These are phyloP conservation scores for Scaeva pyrastri DNA, from an alignment of 2,888 invertebrate genomes.

Conservation along the genomic window DNA sequence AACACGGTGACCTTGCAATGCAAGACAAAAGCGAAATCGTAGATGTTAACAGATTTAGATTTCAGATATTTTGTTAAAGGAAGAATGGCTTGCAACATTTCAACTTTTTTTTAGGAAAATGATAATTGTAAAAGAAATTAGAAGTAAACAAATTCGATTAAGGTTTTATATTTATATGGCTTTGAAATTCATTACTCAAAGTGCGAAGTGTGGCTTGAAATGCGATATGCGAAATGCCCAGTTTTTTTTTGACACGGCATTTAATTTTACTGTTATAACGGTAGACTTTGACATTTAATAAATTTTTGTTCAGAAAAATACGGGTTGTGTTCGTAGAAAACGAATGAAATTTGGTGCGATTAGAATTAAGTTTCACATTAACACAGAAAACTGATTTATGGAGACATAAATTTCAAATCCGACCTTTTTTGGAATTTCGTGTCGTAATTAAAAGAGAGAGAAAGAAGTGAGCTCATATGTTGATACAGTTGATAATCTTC, in stretches of 20 bases:
- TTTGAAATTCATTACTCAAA: background rate
- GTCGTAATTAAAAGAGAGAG: no score
- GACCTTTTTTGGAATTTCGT: no score
- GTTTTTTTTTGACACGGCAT: background rate
- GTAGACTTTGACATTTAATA: background rate
- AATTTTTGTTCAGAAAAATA: background rate
- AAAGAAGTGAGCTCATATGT: no score
- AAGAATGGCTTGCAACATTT: constrained; percentile 87
- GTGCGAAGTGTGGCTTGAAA: background rate
- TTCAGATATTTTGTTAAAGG: constrained; percentile 86
- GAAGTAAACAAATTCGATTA: background rate
- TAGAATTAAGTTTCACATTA: no score
- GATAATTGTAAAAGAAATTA: background rate
- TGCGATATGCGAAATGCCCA: background rate
- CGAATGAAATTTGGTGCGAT: background rate
- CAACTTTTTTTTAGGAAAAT: background rate
- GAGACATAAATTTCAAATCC: no score
- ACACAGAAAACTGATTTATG: no score
- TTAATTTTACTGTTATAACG: constrained; percentile 29
- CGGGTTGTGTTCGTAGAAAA: background rate
- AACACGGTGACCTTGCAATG: constrained; percentile 90
- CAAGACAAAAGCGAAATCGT: constrained; percentile 90
- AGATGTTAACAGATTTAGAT: constrained; percentile 88
- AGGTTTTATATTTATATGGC: constrained; percentile 1
- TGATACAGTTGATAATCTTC: no score